Percentiles rank a stretch among this genome's conserved stretches.
Conservation (phyloP, 2,113 vertebrate genomes). For the Lepus americanus region DNA sequence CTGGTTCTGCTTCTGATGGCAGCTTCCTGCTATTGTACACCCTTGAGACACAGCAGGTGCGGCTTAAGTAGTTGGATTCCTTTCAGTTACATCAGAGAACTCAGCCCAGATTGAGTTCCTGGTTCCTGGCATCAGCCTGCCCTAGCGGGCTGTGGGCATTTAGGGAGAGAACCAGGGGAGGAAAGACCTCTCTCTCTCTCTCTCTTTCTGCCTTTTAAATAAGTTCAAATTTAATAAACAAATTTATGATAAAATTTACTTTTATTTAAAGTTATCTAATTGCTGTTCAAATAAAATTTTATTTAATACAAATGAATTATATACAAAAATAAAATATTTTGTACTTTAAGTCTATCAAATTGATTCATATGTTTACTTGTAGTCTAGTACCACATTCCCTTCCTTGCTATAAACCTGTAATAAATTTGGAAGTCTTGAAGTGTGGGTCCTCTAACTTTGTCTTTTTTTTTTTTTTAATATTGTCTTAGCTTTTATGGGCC, state of each 20-base stretch:
- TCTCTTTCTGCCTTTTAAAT: no score
- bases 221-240: not conserved
- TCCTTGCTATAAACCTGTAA: constrained; percentile 13
- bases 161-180: no score
- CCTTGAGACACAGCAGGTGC: no score
- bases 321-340: constrained; percentile 9
- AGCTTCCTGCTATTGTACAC: no score
- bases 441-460: not conserved
- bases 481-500: not conserved
- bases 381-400: not conserved
- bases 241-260: not conserved
- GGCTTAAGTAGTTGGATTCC: no score
- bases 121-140: no score
- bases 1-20: no score
- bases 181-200: no score
- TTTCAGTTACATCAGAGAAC: no score
- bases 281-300: not conserved
- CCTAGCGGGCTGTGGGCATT: no score
- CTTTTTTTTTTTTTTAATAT: not conserved
- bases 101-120: no score
- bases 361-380: not conserved
- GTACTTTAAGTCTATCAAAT: not conserved
- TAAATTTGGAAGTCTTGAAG: constrained; percentile 16
- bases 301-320: not conserved
- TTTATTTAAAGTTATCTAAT: not conserved